phyloP scores from a whole-genome alignment of 2,113 vertebrate genomes.

The Lophotis ruficrista region DNA sequence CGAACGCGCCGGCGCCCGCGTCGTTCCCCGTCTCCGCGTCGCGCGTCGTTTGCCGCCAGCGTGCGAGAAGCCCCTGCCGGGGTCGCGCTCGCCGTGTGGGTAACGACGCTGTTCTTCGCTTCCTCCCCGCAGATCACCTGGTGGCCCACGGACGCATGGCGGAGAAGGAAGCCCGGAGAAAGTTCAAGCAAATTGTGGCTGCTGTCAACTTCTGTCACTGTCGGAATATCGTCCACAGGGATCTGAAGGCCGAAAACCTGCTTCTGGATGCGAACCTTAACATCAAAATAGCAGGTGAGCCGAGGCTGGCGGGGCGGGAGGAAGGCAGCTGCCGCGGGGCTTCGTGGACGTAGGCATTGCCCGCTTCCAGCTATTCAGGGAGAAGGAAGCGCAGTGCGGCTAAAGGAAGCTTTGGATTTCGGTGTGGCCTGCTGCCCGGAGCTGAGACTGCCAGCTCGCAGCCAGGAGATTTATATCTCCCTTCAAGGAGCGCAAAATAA shows the following conservation, averaged over 20 bases:
- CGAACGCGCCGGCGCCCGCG: accelerated
- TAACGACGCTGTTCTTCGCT: background rate
- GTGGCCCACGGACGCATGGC: slow-evolving; percentile 98
- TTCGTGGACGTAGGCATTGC: slow-evolving; percentile 9
- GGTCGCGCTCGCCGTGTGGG: accelerated
- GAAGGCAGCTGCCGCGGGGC: slow-evolving; percentile 26
- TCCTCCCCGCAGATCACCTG: slow-evolving; percentile 84
- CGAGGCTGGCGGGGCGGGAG: background rate
- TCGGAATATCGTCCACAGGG: slow-evolving; percentile 94
- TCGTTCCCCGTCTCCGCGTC: background rate
- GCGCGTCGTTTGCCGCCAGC: background rate
- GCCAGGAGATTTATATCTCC: background rate
- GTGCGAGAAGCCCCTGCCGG: accelerated
- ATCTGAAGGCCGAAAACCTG: slow-evolving; percentile 97
- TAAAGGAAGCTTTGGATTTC: slow-evolving; percentile 56
- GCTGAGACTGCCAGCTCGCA: slow-evolving; percentile 6
- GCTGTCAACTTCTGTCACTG: slow-evolving; percentile 98
- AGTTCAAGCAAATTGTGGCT: slow-evolving; percentile 98
- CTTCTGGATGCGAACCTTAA: slow-evolving; percentile 95
- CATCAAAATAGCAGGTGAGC: slow-evolving; percentile 91
- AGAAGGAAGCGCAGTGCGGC: background rate
- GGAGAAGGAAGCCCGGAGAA: slow-evolving; percentile 94
- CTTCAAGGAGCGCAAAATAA: background rate
- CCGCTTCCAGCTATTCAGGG: slow-evolving; percentile 43
- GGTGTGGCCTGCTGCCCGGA: slow-evolving; percentile 39